Base-by-base conservation (phyloP, 2,797 vertebrate genomes). In the Oreortyx pictus region DNA sequence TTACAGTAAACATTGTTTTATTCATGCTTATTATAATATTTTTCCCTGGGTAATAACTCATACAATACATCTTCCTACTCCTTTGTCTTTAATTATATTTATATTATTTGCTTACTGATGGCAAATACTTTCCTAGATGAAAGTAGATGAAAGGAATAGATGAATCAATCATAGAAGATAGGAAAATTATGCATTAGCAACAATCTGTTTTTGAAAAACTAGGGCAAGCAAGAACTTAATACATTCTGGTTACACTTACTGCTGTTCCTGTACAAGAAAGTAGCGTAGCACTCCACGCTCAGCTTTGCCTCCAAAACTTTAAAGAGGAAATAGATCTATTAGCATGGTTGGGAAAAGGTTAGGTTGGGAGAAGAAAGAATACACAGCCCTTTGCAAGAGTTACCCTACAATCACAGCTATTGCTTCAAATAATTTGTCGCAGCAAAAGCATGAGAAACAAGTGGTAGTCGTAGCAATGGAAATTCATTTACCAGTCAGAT, bases 61-160 rank as follows among this genome's bases (percentile, higher is more conserved):
- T 61, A 65, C 74, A 92, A 49, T 11, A 62, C 73, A 68, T 70
- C 50, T 87, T 64, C 60, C 29, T 73, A 86, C 59, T 70, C 37
- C 71, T 82, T 88, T 90, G 80, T 65, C 59, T 88, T 84, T 91
- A 93, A 93, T 94, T 79, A 61, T 86, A 49, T 81, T 89, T 85
- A 20, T 71, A 75, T 74, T 92, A 83, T 84, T 93, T 92, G 82
- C 91, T 93, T 94, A 94, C 91, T 82, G 81, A n/a, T 86, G 72
- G 77, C 71, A 95, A 88, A 61, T 82, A 31, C 67, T 90, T 88
- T 44, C 65, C 44, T 24, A 74, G 88, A 91, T 93, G 67, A 96
- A 95, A 88, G 73, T 4, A 92, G 87, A 96, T 95, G 87, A 95
- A 95, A 95, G 92, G 76, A 86, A 72, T n/a, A 92, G 77, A 68